phyloP scores from a whole-genome alignment of 2,888 invertebrate species.

The Aphidius colemani region DNA sequence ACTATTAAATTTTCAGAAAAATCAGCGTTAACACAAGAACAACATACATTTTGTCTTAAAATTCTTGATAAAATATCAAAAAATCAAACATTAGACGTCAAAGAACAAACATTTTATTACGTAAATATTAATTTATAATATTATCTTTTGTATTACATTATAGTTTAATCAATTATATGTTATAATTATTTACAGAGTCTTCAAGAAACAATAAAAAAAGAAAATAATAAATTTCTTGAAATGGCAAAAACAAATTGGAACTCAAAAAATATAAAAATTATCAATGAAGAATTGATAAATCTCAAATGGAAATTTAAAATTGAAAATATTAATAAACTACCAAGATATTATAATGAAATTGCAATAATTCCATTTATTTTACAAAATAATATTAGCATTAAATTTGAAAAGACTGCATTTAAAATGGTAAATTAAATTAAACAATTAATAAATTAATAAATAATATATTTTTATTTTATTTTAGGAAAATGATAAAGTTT shows the following conservation, averaged over 20 bases:
- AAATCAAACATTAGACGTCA: not conserved
- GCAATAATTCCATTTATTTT: constrained; percentile 41
- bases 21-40: constrained; percentile 35
- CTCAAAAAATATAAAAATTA: constrained; percentile 26
- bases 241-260: constrained; percentile 42
- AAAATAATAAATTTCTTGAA: constrained; percentile 44
- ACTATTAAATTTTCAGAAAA: constrained; percentile 34
- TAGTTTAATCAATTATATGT: not conserved
- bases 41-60: constrained; percentile 41
- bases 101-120: constrained; percentile 1
- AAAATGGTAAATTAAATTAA: constrained; percentile 35
- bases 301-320: constrained; percentile 41
- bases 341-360: constrained; percentile 42
- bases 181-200: constrained; percentile 22
- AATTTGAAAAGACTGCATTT: constrained; percentile 35
- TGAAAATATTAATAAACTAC: constrained; percentile 34
- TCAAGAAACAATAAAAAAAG: constrained; percentile 36
- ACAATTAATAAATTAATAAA: not conserved
- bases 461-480: not conserved
- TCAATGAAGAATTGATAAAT: constrained; percentile 38
- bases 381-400: constrained; percentile 37
- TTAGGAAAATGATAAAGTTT: too few relatives aligned
- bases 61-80: constrained; percentile 40
- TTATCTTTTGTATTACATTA: not conserved
- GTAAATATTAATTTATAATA: too few relatives aligned